phyloP scores from a whole-genome alignment of 2,888 invertebrate genomes.

The Parnassius glacialis region DNA sequence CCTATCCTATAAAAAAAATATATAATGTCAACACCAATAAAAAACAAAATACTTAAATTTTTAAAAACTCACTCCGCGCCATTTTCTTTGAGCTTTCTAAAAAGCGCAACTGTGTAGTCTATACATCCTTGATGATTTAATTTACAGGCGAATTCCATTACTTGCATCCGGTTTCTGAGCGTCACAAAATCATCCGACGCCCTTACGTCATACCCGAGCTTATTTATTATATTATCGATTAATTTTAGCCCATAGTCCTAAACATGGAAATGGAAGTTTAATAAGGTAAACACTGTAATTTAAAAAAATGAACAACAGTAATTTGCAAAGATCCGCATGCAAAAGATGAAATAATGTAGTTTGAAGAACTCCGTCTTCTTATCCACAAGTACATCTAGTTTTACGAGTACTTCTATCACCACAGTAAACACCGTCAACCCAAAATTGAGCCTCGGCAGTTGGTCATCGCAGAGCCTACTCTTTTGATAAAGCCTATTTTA shows the following conservation, averaged over 20 bases:
- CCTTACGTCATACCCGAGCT: slow-evolving; percentile 71
- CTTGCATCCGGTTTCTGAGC: slow-evolving; percentile 79
- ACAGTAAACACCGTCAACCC: too few species aligned
- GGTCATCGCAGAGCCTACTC: too few species aligned
- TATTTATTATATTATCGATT: slow-evolving; percentile 55
- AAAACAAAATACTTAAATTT: neutral
- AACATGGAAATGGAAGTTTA: slow-evolving; percentile 26
- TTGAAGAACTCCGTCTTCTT: too few species aligned
- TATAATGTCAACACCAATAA: neutral
- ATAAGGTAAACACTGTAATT: too few species aligned
- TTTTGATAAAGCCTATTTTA: too few species aligned
- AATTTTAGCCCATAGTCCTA: slow-evolving; percentile 48
- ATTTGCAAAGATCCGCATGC: too few species aligned
- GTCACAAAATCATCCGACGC: slow-evolving; percentile 64
- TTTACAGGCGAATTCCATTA: slow-evolving; percentile 83
- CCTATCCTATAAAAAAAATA: too few species aligned
- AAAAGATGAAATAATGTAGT: too few species aligned
- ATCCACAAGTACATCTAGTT: too few species aligned
- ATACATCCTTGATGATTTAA: slow-evolving; percentile 80
- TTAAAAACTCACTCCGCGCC: slow-evolving; percentile 49
- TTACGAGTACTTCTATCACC: too few species aligned
- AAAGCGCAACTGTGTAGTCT: slow-evolving; percentile 46
- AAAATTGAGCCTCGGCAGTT: too few species aligned
- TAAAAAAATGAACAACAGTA: too few species aligned
- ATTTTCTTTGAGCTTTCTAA: slow-evolving; percentile 49